Evolutionary conservation across 2,888 invertebrate genomes (phyloP), one percentile per base, ranked within the genome.

Genomic region (Taenaris catops): DNA sequence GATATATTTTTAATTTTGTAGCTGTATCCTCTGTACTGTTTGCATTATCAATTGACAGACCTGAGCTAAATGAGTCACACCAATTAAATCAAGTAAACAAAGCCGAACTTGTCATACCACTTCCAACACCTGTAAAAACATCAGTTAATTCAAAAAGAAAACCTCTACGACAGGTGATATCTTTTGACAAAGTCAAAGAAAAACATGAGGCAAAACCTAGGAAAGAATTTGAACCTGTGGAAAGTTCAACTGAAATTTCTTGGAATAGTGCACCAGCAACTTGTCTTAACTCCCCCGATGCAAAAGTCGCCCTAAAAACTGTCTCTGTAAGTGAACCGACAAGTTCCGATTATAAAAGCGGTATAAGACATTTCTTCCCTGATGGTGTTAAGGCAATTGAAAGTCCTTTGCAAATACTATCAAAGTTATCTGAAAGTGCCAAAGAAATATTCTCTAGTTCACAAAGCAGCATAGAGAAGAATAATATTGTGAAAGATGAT

Each of bases 21-120:
- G 95, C 95, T 48, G 89, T 98, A 64, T 94, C 93, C 48, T 92
- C 96, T 32, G 94, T 98, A 61, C 87, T 98, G 48, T 98, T 98
- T 86, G 98, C 98, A 9, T 91, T 98, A 63, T 93, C 92, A 59
- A 94, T 97, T 41, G 97, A 98, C 81, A 94, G 94, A 71, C 88
- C 92, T 12, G 94, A 95, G 63, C 87, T 96, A 35, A 94, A 93
- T 74, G 87, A 89, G 69, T 86, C 78, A 68, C 76, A 78, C 52
- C 88, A 74, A 60, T 68, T 62, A 35, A 83, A 56, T 58, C 88
- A 78, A 55, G 72, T 71, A 9, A 79, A 64, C 42, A 80, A 78
- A 70, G 63, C 87, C 28, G 91, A 94, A 63, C 93, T 92, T 32
- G 90, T 95, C 21, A 94, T 95, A 58, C 89, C 91, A 42, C 87